Base-by-base conservation (phyloP, 2,113 vertebrate species). In the Ascaphus truei region DNA sequence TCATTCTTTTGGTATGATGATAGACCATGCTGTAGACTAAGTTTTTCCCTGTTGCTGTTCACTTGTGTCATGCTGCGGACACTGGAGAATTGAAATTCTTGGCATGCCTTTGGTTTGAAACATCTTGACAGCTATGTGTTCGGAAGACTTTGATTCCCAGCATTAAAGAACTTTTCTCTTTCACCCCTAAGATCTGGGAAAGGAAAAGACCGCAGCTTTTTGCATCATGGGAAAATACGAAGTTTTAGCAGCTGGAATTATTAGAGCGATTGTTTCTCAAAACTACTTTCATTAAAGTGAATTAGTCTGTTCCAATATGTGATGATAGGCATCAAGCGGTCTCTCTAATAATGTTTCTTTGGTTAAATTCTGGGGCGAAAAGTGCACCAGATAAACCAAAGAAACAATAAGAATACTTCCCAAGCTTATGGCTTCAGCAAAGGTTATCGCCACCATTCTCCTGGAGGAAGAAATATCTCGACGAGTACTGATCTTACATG, bases 61-160 rank as follows among this genome's bases (percentile, higher is more conserved):
- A 13, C 26, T 62, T 34, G 9, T 29, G 18, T 41, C 63, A 8
- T 66, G n/a, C 36, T 29, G 20, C 20, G 63, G 18, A 8, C 50
- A 55, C 23, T 23, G 51, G 26, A 26, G 29, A 67, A 33, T 3
- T 20, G 29, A 27, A 29, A 67, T 67, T 67, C 64, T 56, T 57
- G 12, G 29, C 18, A 67, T 57, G 26, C 37, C 27, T 57, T 55
- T 39, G 52, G 36, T 67, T 67, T 43, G 43, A 41, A 67, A 31
- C 64, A 56, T 56, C 64, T 43, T 67, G 26, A 66, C 25, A 56
- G 34, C 51, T 55, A 5, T 31, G 27, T 43, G 31, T 39, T 34
- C 41, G 26, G 39, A 57, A 1, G 29, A 55, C 37, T 13, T 23
- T 56, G 1, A 57, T 67, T 67, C 52, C 52, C 51, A 47, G 51